Base-by-base conservation (phyloP, 2,888 invertebrate genomes). In the Ectobius pallidus region DNA sequence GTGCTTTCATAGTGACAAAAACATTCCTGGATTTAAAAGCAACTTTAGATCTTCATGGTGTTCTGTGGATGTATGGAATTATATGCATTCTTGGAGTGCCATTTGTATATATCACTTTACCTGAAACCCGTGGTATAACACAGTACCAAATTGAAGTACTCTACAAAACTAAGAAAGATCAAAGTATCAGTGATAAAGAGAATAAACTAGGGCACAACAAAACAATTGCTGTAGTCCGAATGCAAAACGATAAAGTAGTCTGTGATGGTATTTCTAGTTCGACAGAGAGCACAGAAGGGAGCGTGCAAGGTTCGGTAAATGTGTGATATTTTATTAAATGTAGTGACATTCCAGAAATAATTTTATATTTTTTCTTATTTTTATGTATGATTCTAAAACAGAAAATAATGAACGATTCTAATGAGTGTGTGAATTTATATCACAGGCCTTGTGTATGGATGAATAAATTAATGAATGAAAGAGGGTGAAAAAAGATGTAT, bases 121-220 rank as follows among this genome's bases (percentile, higher is more conserved):
- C 86, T 0, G 87, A 87, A 79, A 87, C 86, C 0, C 85, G 84
- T 76, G 86, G 86, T 3, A 84, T 75, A 18, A 73, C 75, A 16
- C 75, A 74, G 44, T 75, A 74, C 62, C 74, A 39, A 9, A 76
- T 77, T 42, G 76, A 77, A 69, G 68, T 73, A n/a, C 72, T 77
- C 16, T 77, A 74, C 44, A 71, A 72, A 62, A n/a, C 34, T 18
- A 52, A 69, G 11, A 69, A 18, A 7, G 22, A 30, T 65, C 25
- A 30, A 9, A 72, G 20, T 46, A 39, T 34, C 32, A 32, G 20
- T 20, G 27, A 16, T 7, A 44, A n/a, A 14, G 63, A 69, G n/a
- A 63, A 25, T 3, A 55, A 70, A 25, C 58, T 58, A 27, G 70
- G 27, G 27, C 42, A 39, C 4, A n/a, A 18, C 16, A 62, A 46